Percentiles rank a stretch among this genome's conserved stretches.
Evolutionary conservation across 2,113 vertebrate species (phyloP).

Genomic region (Lampris megalopsis): DNA sequence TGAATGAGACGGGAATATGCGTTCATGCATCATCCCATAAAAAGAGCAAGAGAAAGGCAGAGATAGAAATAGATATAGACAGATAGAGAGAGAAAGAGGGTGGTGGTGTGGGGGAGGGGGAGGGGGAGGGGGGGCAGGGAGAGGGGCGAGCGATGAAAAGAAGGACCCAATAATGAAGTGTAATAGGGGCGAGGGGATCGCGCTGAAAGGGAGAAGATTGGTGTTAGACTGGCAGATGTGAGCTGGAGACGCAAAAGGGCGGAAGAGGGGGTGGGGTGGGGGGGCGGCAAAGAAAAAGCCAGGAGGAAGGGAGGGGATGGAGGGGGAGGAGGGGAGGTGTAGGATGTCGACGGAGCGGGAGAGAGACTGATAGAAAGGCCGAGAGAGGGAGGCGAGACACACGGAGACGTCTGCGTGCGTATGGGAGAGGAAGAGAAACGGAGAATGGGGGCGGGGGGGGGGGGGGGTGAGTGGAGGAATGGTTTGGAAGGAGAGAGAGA

Average conservation of each 20-base stretch:
- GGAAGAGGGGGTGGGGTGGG: conserved; percentile 5
- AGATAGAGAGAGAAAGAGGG: conserved; percentile 50
- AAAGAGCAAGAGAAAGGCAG: no score
- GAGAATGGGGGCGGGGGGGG: background rate
- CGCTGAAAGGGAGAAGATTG: conserved; percentile 50
- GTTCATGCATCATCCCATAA: conserved; percentile 59
- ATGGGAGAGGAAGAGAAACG: conserved; percentile 37
- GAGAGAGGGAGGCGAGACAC: conserved; percentile 42
- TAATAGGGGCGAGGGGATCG: conserved; percentile 56
- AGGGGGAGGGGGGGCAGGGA: no score
- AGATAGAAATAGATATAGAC: no score
- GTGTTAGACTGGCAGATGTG: conserved; percentile 67
- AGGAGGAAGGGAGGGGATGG: conserved; percentile 7
- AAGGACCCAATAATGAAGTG: conserved; percentile 67
- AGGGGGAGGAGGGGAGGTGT: conserved; percentile 36
- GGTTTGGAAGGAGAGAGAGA: background rate
- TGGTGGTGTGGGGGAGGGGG: conserved; percentile 42
- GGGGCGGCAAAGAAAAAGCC: conserved; percentile 16
- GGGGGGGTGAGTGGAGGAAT: no score
- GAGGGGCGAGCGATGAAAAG: conserved; percentile 37
- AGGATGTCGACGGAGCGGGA: conserved; percentile 39
- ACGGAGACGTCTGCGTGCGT: conserved; percentile 33
- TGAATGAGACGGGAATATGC: conserved; percentile 65
- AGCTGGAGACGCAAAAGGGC: conserved; percentile 45
- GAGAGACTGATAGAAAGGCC: conserved; percentile 50